Percentiles rank a stretch among this genome's conserved stretches.
Evolutionary conservation across 2,888 invertebrate species (phyloP).

Genomic region (Hipparchia sbordonii): DNA sequence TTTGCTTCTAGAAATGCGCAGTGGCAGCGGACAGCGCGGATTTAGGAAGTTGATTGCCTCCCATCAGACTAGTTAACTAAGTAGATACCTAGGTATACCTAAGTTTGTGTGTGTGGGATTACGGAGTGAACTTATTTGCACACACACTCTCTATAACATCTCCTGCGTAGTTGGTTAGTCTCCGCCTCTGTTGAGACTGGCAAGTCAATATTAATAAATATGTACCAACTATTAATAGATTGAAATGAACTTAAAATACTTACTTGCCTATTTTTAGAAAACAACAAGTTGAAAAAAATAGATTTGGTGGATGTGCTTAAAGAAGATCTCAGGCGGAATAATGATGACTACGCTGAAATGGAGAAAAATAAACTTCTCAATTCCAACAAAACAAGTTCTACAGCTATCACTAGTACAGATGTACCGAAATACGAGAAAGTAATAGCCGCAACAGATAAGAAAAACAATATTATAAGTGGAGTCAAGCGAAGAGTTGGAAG

Average conservation of each 20-base stretch:
- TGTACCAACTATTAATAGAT: not conserved
- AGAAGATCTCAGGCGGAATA: slow-evolving; percentile 52
- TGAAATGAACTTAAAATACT: not conserved
- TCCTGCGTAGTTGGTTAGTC: too few species aligned
- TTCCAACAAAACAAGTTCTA: not conserved
- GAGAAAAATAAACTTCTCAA: not conserved
- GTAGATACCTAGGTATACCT: too few species aligned
- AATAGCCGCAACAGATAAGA: not conserved
- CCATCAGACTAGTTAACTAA: too few species aligned
- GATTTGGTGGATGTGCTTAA: slow-evolving; percentile 50
- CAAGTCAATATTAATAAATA: too few species aligned
- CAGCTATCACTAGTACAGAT: not conserved
- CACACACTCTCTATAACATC: too few species aligned
- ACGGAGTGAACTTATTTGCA: too few species aligned
- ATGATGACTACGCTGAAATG: slow-evolving; percentile 57
- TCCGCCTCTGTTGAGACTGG: not conserved
- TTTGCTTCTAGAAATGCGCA: too few species aligned
- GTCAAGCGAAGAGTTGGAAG: not conserved
- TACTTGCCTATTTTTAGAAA: not conserved
- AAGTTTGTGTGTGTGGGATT: too few species aligned
- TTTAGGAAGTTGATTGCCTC: too few species aligned
- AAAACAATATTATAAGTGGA: not conserved
- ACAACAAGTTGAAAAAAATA: slow-evolving; percentile 22
- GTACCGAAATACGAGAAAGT: not conserved
- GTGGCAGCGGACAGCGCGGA: too few species aligned